These are phyloP conservation scores for Drosophila pseudotalamancana DNA, from an alignment of 2,888 invertebrate genomes.

Conservation along the genomic window DNA sequence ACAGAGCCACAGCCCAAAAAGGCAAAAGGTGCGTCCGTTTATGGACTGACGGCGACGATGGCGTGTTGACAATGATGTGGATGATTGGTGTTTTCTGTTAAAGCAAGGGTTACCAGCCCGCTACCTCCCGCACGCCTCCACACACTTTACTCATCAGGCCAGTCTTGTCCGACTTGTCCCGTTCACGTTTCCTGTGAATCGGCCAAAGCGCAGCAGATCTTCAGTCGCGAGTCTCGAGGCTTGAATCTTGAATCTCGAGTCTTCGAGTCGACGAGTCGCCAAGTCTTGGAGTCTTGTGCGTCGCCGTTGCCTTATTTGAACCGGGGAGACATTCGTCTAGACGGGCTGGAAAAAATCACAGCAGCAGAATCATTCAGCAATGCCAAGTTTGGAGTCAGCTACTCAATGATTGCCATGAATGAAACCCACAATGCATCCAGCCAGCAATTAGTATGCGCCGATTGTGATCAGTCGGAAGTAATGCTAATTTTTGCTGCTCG, in stretches of 20 bases:
- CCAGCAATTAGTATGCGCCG: constrained; percentile 83
- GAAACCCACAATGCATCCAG: constrained; percentile 55
- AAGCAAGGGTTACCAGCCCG: constrained; percentile 45
- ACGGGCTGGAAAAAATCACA: constrained; percentile 73
- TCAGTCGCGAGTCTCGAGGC: constrained; percentile 11
- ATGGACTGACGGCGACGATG: constrained; percentile 73
- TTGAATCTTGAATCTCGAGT: no score
- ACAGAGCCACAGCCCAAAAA: constrained; percentile 55
- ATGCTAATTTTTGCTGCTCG: constrained; percentile 76
- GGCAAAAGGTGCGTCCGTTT: constrained; percentile 68
- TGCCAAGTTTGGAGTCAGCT: constrained; percentile 72
- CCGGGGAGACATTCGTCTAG: constrained; percentile 63
- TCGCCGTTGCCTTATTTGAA: constrained; percentile 68
- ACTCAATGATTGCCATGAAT: constrained; percentile 79
- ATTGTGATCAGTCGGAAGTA: constrained; percentile 84
- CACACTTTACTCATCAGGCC: background rate
- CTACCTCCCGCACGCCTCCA: background rate
- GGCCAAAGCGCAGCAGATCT: constrained; percentile 12
- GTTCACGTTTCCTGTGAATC: constrained; percentile 61
- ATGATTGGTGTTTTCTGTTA: constrained; percentile 74
- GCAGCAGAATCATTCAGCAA: constrained; percentile 73
- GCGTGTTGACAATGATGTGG: constrained; percentile 75
- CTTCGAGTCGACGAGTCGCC: constrained; percentile 14
- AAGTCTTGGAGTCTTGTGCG: constrained; percentile 33
- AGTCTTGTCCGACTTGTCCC: constrained; percentile 17